Conservation (phyloP, 2,888 invertebrate species). For the Gasteruption jaculator region DNA sequence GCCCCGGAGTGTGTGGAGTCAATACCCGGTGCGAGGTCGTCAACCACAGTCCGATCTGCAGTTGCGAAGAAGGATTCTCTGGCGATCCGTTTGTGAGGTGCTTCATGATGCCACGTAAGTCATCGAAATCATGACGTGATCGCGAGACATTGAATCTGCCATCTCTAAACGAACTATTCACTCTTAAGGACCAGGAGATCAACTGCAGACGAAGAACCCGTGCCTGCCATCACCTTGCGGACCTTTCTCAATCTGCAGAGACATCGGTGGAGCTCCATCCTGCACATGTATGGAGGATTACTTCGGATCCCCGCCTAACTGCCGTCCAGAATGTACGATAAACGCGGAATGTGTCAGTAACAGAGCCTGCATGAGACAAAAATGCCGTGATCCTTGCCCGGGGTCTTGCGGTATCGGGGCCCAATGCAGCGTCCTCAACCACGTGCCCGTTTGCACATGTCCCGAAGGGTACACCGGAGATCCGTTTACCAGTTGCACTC, state of each 20-base stretch:
- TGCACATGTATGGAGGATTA: conserved; percentile 53
- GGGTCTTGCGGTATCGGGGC: conserved; percentile 53
- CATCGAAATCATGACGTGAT: background rate
- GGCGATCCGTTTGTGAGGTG: conserved; percentile 55
- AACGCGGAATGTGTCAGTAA: conserved; percentile 52
- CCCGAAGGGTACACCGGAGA: conserved; percentile 54
- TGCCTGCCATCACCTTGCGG: conserved; percentile 81
- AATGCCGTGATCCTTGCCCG: conserved; percentile 54
- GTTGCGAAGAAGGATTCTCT: conserved; percentile 51
- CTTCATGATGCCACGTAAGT: conserved; percentile 42
- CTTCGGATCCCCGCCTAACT: conserved; percentile 49
- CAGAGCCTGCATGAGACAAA: conserved; percentile 54
- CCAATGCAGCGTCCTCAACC: conserved; percentile 54
- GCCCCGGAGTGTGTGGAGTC: conserved; percentile 59
- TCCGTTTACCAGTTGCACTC: conserved; percentile 51
- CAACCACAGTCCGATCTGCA: conserved; percentile 55
- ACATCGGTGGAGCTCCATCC: conserved; percentile 66
- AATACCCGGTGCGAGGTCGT: conserved; percentile 56
- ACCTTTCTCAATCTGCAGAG: conserved; percentile 74
- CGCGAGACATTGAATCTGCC: conserved; percentile 17
- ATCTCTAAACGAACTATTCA: background rate
- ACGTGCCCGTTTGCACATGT: conserved; percentile 54
- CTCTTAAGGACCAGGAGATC: conserved; percentile 32
- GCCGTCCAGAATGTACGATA: conserved; percentile 51
- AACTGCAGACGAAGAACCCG: too few species aligned